Percentiles rank a stretch among this genome's conserved stretches.
Conservation (phyloP, 2,888 invertebrate species). For the Acronicta alni region DNA sequence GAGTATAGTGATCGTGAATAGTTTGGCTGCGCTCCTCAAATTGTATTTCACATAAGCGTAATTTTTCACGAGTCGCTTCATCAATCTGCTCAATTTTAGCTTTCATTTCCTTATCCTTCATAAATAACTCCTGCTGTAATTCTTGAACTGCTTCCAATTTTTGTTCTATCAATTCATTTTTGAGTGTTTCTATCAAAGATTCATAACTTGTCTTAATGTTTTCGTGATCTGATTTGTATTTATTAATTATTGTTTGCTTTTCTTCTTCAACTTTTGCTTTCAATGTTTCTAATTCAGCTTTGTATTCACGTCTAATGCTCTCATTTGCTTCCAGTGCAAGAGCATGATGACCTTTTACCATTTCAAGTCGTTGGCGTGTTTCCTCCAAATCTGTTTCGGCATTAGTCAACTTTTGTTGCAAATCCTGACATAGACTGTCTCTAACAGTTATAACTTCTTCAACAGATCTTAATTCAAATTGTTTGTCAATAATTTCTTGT, state of each 20-base stretch:
- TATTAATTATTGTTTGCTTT: slow-evolving; percentile 76
- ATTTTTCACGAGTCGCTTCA: slow-evolving; percentile 82
- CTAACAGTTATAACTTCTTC: slow-evolving; percentile 83
- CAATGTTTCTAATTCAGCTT: slow-evolving; percentile 81
- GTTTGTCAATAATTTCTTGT: slow-evolving; percentile 79
- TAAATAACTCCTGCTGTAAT: slow-evolving; percentile 72
- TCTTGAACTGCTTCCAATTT: slow-evolving; percentile 76
- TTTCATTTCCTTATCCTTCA: slow-evolving; percentile 81
- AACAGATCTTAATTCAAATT: slow-evolving; percentile 79
- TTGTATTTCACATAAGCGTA: slow-evolving; percentile 84
- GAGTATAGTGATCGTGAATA: slow-evolving; percentile 77
- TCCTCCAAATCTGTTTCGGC: slow-evolving; percentile 77
- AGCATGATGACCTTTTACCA: slow-evolving; percentile 87
- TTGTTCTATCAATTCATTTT: slow-evolving; percentile 75
- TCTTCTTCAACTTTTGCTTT: slow-evolving; percentile 85
- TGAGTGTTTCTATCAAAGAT: slow-evolving; percentile 72
- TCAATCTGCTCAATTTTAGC: slow-evolving; percentile 85
- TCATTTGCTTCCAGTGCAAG: slow-evolving; percentile 86
- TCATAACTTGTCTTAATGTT: slow-evolving; percentile 76
- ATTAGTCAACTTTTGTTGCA: slow-evolving; percentile 80
- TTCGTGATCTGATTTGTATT: slow-evolving; percentile 79
- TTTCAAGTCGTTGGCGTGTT: slow-evolving; percentile 82
- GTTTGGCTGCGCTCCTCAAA: slow-evolving; percentile 81
- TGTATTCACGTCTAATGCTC: slow-evolving; percentile 85
- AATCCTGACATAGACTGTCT: slow-evolving; percentile 83